These are phyloP conservation scores for Pholis gunnellus DNA, from an alignment of 2,113 vertebrate species.

Conservation along the genomic window DNA sequence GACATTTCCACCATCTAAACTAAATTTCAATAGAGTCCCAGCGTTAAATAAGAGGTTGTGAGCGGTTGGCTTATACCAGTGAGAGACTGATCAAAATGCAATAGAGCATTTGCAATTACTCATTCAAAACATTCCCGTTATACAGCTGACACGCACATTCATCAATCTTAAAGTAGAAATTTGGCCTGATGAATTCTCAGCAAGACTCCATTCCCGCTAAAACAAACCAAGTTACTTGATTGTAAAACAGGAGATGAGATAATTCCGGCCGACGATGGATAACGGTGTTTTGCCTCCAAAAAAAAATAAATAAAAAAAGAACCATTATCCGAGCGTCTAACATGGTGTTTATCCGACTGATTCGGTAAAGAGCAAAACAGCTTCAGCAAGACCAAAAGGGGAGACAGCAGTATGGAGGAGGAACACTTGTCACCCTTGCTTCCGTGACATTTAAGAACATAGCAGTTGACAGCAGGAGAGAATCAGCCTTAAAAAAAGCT, in stretches of 20 bases:
- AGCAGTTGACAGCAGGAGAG: conserved; percentile 39
- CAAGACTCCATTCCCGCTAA: not conserved
- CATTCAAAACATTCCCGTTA: not conserved
- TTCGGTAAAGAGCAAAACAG: conserved; percentile 56
- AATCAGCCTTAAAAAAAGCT: conserved; percentile 45
- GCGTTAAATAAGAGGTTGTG: not conserved
- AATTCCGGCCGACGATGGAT: conserved; percentile 56
- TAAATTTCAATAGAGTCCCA: not conserved
- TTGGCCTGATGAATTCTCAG: not conserved
- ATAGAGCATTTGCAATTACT: not conserved
- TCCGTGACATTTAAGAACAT: conserved; percentile 65
- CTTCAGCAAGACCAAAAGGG: conserved; percentile 14
- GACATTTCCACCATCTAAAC: not conserved
- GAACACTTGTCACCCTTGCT: conserved; percentile 31
- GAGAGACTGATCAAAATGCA: not conserved
- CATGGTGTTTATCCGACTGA: conserved; percentile 63
- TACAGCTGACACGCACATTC: not conserved
- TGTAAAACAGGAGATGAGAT: conserved; percentile 52
- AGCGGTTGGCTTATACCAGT: not conserved
- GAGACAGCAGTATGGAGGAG: conserved; percentile 33
- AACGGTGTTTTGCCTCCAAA: conserved; percentile 42
- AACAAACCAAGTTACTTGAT: conserved; percentile 29
- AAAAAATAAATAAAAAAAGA: conserved; percentile 29
- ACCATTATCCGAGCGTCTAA: conserved; percentile 35
- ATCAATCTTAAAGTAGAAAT: not conserved